Conservation (phyloP, 2,888 invertebrate genomes). For the Orgyia antiqua region DNA sequence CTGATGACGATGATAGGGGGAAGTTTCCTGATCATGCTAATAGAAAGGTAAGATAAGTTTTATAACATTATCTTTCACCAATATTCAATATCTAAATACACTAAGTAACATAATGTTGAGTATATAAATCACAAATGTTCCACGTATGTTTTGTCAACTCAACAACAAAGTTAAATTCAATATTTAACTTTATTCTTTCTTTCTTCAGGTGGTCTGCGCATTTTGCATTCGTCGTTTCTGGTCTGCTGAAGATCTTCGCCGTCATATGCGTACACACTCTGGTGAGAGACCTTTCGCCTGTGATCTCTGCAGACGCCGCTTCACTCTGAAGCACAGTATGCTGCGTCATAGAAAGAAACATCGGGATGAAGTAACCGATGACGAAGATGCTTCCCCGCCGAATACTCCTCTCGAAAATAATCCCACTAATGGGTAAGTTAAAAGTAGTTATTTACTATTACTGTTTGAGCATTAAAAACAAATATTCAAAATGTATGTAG, state of each 20-base stretch:
- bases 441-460: no score
- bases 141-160: no score
- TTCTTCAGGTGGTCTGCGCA: slow-evolving; percentile 86
- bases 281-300: slow-evolving; percentile 95
- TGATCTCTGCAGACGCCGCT: slow-evolving; percentile 91
- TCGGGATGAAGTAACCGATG: slow-evolving; percentile 75
- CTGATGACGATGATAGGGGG: slow-evolving; percentile 82
- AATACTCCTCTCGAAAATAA: slow-evolving; percentile 62
- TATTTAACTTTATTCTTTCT: background rate
- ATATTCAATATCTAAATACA: no score
- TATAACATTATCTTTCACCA: slow-evolving; percentile 1
- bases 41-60: slow-evolving; percentile 80
- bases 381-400: slow-evolving; percentile 70
- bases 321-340: slow-evolving; percentile 97
- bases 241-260: slow-evolving; percentile 94
- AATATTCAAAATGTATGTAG: no score
- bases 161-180: no score
- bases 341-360: slow-evolving; percentile 95
- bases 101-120: no score
- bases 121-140: no score
- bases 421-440: slow-evolving; percentile 53
- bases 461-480: no score
- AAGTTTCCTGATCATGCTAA: slow-evolving; percentile 93
- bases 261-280: slow-evolving; percentile 96
- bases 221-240: slow-evolving; percentile 96